Evolutionary conservation across 2,888 invertebrate genomes (phyloP), one percentile per base, ranked within the genome.

Genomic region (Shargacucullia verbasci): DNA sequence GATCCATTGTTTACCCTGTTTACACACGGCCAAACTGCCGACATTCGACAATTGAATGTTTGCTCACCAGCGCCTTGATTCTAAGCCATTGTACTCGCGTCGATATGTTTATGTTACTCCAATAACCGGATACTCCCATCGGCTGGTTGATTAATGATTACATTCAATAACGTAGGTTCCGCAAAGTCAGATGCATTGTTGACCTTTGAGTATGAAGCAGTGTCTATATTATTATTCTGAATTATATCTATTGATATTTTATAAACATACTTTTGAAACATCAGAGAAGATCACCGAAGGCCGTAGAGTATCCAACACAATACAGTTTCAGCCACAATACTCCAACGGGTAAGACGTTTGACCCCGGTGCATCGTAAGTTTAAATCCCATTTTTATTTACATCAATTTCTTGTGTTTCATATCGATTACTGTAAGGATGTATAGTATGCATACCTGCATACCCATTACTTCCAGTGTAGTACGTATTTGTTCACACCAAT

Each of bases 11-110:
- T 72, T 71, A 70, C 43, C n/a, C 37, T 84, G 85, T 84, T 85
- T 84, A 84, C 79, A 79, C 68, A 70, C 48, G 59, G 66, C 43
- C 45, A 59, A 49, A 60, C 61, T 63, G 66, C 60, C 48, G 57
- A 68, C 70, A 78, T 82, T 79, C 75, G 84, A 87, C 90, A 89
- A 88, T 89, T 77, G 86, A 80, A 83, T 90, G 89, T 91, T 91
- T 90, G 83, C 78, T 80, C 82, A 82, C 72, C 81, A 78, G 73
- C 78, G 76, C 73, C 80, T 84, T 79, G 82, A 77, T 78, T 76
- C 76, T 71, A 73, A 72, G 70, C 86, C 83, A 89, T 89, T 90
- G 90, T 89, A 69, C 78, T 78, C 46, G 71, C 69, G 78, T 82
- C 77, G 76, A 78, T 80, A 79, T 86, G 85, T 89, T 86, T 87